Conservation (phyloP, 2,888 invertebrate species). For the Yponomeuta plumbellus region DNA sequence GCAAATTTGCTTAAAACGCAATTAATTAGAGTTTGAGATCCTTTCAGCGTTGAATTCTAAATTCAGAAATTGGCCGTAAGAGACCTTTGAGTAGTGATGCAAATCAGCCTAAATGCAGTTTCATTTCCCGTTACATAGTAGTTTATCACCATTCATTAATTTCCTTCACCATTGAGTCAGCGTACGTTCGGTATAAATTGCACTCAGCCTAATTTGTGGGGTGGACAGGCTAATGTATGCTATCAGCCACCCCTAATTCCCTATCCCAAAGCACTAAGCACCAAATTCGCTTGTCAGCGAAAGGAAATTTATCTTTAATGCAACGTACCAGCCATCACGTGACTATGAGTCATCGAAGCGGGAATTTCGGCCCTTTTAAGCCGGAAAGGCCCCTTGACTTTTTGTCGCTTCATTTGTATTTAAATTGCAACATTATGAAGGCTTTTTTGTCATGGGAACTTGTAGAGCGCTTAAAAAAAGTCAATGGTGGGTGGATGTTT, state of each 20-base stretch:
- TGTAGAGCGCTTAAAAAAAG: too few species aligned
- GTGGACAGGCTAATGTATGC: conserved; percentile 17
- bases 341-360: conserved; percentile 13
- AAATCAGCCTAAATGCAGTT: not conserved
- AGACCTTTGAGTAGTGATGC: too few species aligned
- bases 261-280: not conserved
- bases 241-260: not conserved
- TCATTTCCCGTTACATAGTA: not conserved
- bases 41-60: too few species aligned
- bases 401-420: not conserved
- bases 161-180: conserved; percentile 10
- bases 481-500: too few species aligned
- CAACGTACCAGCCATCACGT: conserved; percentile 9
- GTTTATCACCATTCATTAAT: conserved; percentile 3
- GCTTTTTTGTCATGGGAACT: too few species aligned
- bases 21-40: too few species aligned
- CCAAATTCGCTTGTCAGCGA: not conserved
- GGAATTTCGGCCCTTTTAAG: conserved; percentile 4
- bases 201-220: conserved; percentile 53
- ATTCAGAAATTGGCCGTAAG: too few species aligned
- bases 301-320: not conserved
- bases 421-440: not conserved
- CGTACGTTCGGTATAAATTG: conserved; percentile 29
- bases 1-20: too few species aligned
- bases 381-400: not conserved